phyloP scores from a whole-genome alignment of 1,140 invertebrate genomes.

The Brachystomella parvula region DNA sequence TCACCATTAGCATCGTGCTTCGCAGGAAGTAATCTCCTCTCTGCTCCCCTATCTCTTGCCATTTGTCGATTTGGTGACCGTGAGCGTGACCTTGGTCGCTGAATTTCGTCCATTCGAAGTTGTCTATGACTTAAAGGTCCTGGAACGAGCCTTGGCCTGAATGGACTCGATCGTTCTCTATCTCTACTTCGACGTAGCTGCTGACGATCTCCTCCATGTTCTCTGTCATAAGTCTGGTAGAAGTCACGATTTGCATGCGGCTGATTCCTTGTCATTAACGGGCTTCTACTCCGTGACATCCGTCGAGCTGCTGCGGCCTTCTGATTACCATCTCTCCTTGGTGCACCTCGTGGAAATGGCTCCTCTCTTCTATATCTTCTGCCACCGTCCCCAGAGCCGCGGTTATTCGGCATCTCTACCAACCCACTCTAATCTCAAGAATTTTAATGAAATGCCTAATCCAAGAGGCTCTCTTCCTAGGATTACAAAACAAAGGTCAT shows the following conservation, averaged over 20 bases:
- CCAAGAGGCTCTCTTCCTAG: no score
- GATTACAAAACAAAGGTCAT: no score
- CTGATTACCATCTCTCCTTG: background rate
- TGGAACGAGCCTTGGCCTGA: background rate
- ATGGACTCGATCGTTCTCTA: background rate
- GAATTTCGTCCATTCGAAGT: background rate
- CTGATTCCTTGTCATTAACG: background rate
- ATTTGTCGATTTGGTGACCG: background rate
- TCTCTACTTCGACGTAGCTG: background rate
- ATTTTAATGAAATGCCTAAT: no score
- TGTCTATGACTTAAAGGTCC: background rate
- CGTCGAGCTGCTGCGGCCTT: background rate
- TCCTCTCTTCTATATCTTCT: background rate
- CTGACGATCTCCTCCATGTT: background rate
- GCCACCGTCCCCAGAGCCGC: background rate
- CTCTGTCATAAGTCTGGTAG: background rate
- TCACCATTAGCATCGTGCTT: no score
- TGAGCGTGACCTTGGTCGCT: background rate
- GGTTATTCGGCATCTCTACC: background rate
- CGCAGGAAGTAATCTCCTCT: background rate
- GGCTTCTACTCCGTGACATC: slow-evolving; percentile 1
- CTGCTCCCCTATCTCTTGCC: background rate
- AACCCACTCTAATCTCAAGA: background rate
- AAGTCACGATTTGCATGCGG: background rate
- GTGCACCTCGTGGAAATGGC: background rate